Evolutionary conservation across 2,113 vertebrate species (phyloP), one percentile per base, ranked within the genome.

Genomic region (Procavia capensis): DNA sequence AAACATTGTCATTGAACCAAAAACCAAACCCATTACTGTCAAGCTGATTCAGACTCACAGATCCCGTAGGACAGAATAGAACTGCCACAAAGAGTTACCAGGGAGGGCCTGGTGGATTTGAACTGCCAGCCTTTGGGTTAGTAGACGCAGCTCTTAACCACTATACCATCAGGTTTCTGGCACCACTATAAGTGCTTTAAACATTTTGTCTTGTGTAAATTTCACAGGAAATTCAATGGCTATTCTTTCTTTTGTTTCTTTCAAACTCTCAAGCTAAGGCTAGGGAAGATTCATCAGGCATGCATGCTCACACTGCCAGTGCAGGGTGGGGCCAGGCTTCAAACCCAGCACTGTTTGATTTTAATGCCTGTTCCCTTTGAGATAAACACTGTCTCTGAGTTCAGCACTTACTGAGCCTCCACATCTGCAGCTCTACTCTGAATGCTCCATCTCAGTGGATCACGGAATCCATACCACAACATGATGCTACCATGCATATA

Each of bases 151-250:
- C 47, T 50, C 47, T 50, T 50, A 50, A 50, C 47, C 47, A 50
- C 47, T 50, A 50, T 50, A 13, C 47, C 47, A 50, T 13, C 47
- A 50, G 47, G 47, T 50, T 50, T 50, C 47, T 13, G 13, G 39
- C 43, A 70, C 59, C 57, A 63, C 41, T 87, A 61, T 27, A 84
- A 47, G 75, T 80, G 63, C 25, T 88, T 64, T 63, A 91, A 86
- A 22, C 78, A 72, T 84, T 93, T 91, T 41, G 82, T 85, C 45
- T 86, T 78, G 39, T 20, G n/a, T 85, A 50, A 81, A 90, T 80
- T 85, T 93, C 64, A 50, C 13, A 78, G 66, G 64, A 39, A 64
- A 76, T 89, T 64, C 54, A 63, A 90, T 85, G 59, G 82, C 27
- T 45, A 50, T 75, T 93, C 63, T 70, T 76, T 91, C 24, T 47